Conservation (phyloP, 2,888 invertebrate species). For the Cephus spinipes region DNA sequence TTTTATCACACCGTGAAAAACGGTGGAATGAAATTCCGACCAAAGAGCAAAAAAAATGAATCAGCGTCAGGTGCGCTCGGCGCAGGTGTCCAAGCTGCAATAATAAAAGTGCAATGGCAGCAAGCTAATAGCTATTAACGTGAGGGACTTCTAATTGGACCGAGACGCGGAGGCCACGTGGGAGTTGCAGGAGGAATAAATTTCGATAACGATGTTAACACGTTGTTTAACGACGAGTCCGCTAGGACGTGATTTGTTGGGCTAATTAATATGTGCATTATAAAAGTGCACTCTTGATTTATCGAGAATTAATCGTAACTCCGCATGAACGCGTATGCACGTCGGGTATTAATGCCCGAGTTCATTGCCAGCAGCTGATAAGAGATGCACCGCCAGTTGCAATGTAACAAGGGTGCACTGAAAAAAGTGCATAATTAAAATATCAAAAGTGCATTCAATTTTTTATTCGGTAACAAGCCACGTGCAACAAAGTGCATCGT, state of each 20-base stretch:
- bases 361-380: not conserved
- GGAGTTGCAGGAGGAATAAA: not conserved
- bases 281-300: not conserved
- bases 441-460: not conserved
- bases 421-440: not conserved
- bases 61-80: not conserved
- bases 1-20: not conserved
- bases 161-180: not conserved
- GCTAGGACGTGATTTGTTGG: not conserved
- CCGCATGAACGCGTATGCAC: not conserved
- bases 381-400: not conserved
- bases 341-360: not conserved
- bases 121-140: not conserved
- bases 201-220: constrained; percentile 6
- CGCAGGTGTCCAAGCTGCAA: not conserved
- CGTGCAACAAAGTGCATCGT: not conserved
- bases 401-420: not conserved
- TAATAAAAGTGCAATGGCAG: not conserved
- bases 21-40: not conserved
- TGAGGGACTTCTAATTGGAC: not conserved
- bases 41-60: not conserved
- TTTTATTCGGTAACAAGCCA: not conserved
- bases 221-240: constrained; percentile 2
- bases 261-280: constrained; percentile 2
- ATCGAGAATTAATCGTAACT: not conserved